phyloP scores from a whole-genome alignment of 1,140 invertebrate genomes.

The Caenorhabditis latens region DNA sequence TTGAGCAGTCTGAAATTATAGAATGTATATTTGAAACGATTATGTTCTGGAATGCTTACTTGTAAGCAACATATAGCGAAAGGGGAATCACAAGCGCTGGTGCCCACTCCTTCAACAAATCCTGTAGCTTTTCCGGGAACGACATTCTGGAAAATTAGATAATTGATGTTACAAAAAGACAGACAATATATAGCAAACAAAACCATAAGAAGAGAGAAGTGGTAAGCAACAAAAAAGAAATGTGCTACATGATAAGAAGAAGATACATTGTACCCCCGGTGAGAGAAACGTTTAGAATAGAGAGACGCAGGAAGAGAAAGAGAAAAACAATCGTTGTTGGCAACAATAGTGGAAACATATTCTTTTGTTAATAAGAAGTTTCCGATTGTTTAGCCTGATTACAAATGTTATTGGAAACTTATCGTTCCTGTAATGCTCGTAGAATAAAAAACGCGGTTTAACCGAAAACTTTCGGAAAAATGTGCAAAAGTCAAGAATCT shows the following conservation, averaged over 20 bases:
- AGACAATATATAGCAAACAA: neutral
- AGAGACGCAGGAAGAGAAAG: slow-evolving; percentile 3
- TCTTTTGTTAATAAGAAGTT: neutral
- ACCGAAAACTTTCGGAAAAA: no score
- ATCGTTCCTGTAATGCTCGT: no score
- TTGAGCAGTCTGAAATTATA: slow-evolving; percentile 50
- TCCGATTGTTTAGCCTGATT: no score
- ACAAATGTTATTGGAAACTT: no score
- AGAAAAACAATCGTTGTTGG: slow-evolving; percentile 9
- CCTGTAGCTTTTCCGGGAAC: slow-evolving; percentile 14
- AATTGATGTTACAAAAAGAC: neutral
- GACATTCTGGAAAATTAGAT: slow-evolving; percentile 22
- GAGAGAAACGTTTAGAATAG: neutral
- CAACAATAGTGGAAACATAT: neutral
- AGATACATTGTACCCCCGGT: slow-evolving; percentile 2
- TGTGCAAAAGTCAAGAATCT: no score
- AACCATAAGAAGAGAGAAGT: neutral
- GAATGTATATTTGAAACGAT: no score
- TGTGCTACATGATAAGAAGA: slow-evolving; percentile 32
- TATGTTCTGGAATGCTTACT: neutral
- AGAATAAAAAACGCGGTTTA: no score
- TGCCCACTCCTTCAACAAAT: slow-evolving; percentile 1
- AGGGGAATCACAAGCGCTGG: slow-evolving; percentile 9
- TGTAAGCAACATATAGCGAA: slow-evolving; percentile 30
- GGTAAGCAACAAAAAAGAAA: slow-evolving; percentile 1